A percentile compares a stretch with the other conserved stretches of the same genome.
Conservation (phyloP, 2,888 invertebrate species). For the Tetragonula carbonaria region DNA sequence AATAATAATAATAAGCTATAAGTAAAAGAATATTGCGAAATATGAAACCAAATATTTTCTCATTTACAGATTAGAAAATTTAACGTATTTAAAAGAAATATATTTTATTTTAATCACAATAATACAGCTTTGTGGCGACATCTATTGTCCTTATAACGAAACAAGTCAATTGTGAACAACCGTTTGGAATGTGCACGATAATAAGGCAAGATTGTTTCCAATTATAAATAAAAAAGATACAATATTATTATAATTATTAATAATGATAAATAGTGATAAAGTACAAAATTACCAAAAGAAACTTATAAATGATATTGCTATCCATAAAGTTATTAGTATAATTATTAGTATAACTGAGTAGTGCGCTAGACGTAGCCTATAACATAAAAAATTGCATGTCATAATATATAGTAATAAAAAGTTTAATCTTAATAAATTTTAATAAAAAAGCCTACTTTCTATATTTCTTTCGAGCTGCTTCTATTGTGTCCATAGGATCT, state of each 20-base stretch:
- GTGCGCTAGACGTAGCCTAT: constrained; percentile 77
- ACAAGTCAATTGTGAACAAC: background rate
- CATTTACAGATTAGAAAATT: background rate
- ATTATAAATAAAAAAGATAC: background rate
- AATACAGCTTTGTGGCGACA: constrained; percentile 42
- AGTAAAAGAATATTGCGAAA: background rate
- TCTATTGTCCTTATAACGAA: constrained; percentile 27
- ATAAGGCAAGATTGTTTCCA: background rate
- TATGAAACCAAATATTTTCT: background rate
- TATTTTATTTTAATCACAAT: background rate
- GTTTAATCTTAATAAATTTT: background rate
- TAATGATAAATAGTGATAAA: constrained; percentile 12
- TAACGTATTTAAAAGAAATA: background rate
- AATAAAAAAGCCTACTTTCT: constrained; percentile 16
- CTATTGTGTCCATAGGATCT: constrained; percentile 89
- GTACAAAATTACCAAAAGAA: constrained; percentile 29
- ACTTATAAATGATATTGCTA: background rate
- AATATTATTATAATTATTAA: background rate
- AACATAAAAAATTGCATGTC: constrained; percentile 25
- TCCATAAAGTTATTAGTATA: constrained; percentile 64
- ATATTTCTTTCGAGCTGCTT: constrained; percentile 86
- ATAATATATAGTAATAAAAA: background rate
- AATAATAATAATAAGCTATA: background rate
- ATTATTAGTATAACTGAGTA: constrained; percentile 67
- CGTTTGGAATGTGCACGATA: background rate